A percentile compares a stretch with the other conserved stretches of the same genome.
phyloP scores from a whole-genome alignment of 2,113 vertebrate genomes.

The Xyliphius kryptos region DNA sequence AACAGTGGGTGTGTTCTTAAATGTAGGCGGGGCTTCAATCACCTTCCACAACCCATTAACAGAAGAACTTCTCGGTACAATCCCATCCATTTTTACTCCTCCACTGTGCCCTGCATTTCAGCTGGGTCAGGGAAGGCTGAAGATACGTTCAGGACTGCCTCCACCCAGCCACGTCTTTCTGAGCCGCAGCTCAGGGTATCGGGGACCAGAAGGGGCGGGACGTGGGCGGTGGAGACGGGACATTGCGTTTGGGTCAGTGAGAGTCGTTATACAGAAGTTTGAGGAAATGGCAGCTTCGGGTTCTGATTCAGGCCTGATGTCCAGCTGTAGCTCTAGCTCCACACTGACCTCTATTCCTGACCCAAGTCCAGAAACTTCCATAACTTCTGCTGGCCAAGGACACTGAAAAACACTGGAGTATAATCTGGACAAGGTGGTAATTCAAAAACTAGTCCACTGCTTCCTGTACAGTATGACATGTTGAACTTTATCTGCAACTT shows the following conservation, averaged over 20 bases:
- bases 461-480: too few species aligned
- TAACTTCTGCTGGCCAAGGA: too few species aligned
- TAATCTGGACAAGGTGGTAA: too few species aligned
- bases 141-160: slow-evolving; percentile 50
- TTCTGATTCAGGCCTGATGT: slow-evolving; percentile 52
- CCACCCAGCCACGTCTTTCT: slow-evolving; percentile 54
- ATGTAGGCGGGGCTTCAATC: slow-evolving; percentile 52
- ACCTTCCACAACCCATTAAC: slow-evolving; percentile 63
- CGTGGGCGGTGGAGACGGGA: slow-evolving; percentile 46
- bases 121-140: slow-evolving; percentile 54
- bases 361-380: background rate
- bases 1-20: slow-evolving; percentile 60
- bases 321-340: slow-evolving; percentile 48
- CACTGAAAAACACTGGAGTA: too few species aligned
- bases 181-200: slow-evolving; percentile 50
- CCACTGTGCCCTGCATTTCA: slow-evolving; percentile 50
- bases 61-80: slow-evolving; percentile 54
- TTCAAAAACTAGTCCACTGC: too few species aligned
- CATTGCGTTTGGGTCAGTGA: slow-evolving; percentile 47
- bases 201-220: slow-evolving; percentile 28
- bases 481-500: too few species aligned
- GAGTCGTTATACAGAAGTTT: slow-evolving; percentile 55
- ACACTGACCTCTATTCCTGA: slow-evolving; percentile 35
- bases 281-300: slow-evolving; percentile 50
- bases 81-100: slow-evolving; percentile 53